These are phyloP conservation scores for Chiloscyllium punctatum DNA, from an alignment of 2,797 vertebrate species.

Conservation along the genomic window DNA sequence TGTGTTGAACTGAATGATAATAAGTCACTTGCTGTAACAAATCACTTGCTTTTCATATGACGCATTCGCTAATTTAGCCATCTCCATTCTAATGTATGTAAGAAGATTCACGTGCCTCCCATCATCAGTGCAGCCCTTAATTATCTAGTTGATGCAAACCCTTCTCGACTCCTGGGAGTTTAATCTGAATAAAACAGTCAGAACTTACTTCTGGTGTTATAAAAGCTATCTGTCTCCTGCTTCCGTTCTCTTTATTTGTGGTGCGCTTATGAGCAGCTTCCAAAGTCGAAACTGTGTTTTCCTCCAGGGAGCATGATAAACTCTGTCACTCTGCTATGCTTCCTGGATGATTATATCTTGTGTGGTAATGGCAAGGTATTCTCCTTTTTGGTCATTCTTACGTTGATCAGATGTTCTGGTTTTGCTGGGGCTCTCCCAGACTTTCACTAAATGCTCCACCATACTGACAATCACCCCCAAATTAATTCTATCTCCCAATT, in stretches of 20 bases:
- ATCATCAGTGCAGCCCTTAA: not conserved
- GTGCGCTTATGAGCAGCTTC: not conserved
- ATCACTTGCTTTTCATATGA: not conserved
- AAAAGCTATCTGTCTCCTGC: not conserved
- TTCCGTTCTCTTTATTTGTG: not conserved
- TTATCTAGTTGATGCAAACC: not conserved
- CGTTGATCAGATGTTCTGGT: too few relatives aligned
- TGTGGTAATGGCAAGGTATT: not conserved
- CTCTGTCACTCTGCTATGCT: not conserved
- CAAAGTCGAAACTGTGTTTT: not conserved
- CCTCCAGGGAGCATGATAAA: not conserved
- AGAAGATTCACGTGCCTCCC: not conserved
- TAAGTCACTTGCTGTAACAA: not conserved
- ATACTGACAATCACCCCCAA: too few relatives aligned
- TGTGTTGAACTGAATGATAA: not conserved
- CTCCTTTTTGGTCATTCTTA: not conserved
- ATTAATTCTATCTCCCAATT: too few relatives aligned
- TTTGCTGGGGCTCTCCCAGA: too few relatives aligned
- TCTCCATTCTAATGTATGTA: slow-evolving; percentile 10
- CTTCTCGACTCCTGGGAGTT: not conserved
- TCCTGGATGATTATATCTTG: not conserved
- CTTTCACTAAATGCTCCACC: too few relatives aligned
- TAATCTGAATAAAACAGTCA: slow-evolving; percentile 27
- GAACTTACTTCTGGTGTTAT: not conserved
- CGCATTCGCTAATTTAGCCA: not conserved